phyloP scores from a whole-genome alignment of 1,140 invertebrate species.

The Scaptomyza montana region DNA sequence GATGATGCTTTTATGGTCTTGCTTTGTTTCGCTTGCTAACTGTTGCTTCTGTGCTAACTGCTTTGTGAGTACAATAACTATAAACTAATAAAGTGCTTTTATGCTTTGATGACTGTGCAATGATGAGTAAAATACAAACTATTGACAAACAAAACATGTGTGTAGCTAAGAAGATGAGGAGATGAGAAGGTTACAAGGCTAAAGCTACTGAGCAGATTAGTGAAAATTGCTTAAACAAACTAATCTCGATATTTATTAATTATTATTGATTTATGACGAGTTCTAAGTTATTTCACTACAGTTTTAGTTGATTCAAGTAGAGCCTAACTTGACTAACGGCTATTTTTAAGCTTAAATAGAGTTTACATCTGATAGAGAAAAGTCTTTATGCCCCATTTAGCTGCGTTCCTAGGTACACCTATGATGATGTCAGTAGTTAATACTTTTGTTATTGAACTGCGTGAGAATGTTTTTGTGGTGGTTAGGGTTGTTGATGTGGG shows the following conservation, averaged over 20 bases:
- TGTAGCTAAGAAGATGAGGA: conserved; percentile 3
- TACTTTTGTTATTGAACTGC: conserved; percentile 72
- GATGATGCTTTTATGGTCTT: neutral
- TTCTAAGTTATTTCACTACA: no score
- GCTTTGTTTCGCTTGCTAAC: conserved; percentile 20
- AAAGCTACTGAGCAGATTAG: no score
- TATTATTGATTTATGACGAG: no score
- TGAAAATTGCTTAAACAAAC: no score
- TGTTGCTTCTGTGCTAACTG: conserved; percentile 31
- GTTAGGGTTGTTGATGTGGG: neutral
- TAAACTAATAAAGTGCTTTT: conserved; percentile 64
- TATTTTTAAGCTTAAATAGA: no score
- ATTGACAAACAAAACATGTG: neutral
- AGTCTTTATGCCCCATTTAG: neutral
- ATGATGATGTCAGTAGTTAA: conserved; percentile 39
- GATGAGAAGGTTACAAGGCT: no score
- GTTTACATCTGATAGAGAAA: no score
- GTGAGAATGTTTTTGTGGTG: conserved; percentile 17
- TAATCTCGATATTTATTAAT: no score
- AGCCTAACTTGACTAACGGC: no score
- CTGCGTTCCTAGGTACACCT: neutral
- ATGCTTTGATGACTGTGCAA: conserved; percentile 62
- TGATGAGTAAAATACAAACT: conserved; percentile 3
- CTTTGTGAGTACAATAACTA: conserved; percentile 19
- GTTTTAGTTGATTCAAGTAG: no score